Evolutionary conservation across 2,888 invertebrate genomes (phyloP), one percentile per base, ranked within the genome.

Genomic region (Dynastes maya): DNA sequence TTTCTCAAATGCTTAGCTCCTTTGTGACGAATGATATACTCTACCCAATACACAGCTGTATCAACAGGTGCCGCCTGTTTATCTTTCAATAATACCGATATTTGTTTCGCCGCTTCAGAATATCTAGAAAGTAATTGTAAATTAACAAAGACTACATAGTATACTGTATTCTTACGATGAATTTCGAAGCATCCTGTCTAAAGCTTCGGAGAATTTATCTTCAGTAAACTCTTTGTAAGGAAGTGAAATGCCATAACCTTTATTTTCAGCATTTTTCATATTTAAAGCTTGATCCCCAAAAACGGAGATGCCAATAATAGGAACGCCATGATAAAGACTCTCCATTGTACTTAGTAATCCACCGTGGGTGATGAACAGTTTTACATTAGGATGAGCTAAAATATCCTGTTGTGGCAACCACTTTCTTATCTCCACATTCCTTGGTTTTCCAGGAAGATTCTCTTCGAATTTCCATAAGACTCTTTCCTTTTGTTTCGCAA

Each of bases 401-500:
- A 84, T 72, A 64, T 83, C 89, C 77, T 88, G 85, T 82, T 90
- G 90, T 0, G 90, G 89, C 27, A 89, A 82, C 90, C 90, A 90
- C 78, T 88, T 87, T 29, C 80, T 79, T 4, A 89, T 82, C 81
- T 86, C 86, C 0, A 91, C 86, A 81, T 90, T 90, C 13, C 83
- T 79, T 1, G 89, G 88, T 82, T 88, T 84, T 22, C 84, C 85
- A 1, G 86, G 84, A 49, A 89, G 82, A 40, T 85, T 82, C 1
- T 87, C 87, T 80, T 91, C 91, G 88, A 90, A 91, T 84, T 91
- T 91, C 84, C 91, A 87, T 8, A 92, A 82, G 32, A 92, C 88
- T 49, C 86, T 87, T 61, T 88, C 91, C 80, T 93, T 92, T 0
- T 94, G 83, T 80, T 89, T 90, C 0, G 90, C 87, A 74, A 94